Conservation (phyloP, 1,140 invertebrate species). For the Bombyx mandarina region DNA sequence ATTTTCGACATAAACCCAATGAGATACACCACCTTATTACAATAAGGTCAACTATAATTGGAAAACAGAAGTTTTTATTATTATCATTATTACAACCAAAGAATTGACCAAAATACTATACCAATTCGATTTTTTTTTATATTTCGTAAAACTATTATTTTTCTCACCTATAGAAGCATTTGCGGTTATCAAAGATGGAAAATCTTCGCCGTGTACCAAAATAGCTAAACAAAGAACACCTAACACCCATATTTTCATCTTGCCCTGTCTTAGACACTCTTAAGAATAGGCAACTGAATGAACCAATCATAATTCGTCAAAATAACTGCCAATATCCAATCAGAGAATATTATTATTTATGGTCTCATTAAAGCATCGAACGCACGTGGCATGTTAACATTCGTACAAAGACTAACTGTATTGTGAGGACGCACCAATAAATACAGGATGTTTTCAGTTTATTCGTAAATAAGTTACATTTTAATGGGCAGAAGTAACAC, state of each 20-base stretch:
- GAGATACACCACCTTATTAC: no score
- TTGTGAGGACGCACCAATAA: not conserved
- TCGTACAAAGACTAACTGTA: conserved; percentile 6
- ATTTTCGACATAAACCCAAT: no score
- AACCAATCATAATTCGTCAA: conserved; percentile 41
- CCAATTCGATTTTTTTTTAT: no score
- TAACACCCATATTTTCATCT: conserved; percentile 37
- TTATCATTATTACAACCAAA: no score
- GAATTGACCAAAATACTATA: no score
- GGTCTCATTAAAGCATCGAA: conserved; percentile 16
- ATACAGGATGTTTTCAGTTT: conserved; percentile 2
- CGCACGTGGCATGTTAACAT: conserved; percentile 28
- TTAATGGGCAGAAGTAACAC: no score
- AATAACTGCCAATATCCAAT: conserved; percentile 24
- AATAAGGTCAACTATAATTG: no score
- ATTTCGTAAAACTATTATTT: no score
- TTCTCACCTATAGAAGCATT: conserved; percentile 79
- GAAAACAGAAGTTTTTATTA: no score
- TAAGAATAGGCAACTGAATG: conserved; percentile 18
- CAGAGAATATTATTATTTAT: conserved; percentile 36
- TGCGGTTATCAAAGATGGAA: conserved; percentile 77
- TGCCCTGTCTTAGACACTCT: conserved; percentile 16
- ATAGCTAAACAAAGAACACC: conserved; percentile 22
- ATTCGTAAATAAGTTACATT: no score
- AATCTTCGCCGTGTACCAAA: conserved; percentile 66